These are phyloP conservation scores for Spilosoma lubricipeda DNA, from an alignment of 2,888 invertebrate genomes.

Conservation along the genomic window DNA sequence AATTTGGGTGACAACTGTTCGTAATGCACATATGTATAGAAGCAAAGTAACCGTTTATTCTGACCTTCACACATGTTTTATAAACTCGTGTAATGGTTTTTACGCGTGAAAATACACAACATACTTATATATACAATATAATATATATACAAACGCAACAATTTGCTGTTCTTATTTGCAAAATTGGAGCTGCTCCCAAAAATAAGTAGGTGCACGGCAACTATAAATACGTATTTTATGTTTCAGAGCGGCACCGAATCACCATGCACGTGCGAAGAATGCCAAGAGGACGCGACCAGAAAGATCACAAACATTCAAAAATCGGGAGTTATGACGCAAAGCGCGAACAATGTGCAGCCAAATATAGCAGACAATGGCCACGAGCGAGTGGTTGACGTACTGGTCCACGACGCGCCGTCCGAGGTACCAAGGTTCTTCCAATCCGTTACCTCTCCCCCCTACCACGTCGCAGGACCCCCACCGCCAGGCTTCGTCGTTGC, in stretches of 20 bases:
- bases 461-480: conserved; percentile 69
- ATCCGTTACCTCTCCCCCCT: conserved; percentile 77
- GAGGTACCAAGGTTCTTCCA: conserved; percentile 79
- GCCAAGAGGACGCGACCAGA: conserved; percentile 65
- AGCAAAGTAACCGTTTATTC: no score
- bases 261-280: conserved; percentile 81
- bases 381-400: conserved; percentile 78
- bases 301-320: conserved; percentile 56
- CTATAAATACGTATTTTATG: conserved; percentile 28
- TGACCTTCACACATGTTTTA: neutral
- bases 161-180: neutral
- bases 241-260: conserved; percentile 81
- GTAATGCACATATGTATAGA: neutral
- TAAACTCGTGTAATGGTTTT: neutral
- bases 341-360: conserved; percentile 61
- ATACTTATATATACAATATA: no score
- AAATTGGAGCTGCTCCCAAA: conserved; percentile 10
- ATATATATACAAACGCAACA: neutral
- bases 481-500: conserved; percentile 80
- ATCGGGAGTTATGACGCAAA: conserved; percentile 57
- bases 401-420: conserved; percentile 79
- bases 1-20: neutral
- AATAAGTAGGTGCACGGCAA: conserved; percentile 16
- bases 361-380: conserved; percentile 68
- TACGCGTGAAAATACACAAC: neutral